Evolutionary conservation across 2,888 invertebrate species (phyloP), one percentile per base, ranked within the genome.

Genomic region (Tachystola acroxantha): DNA sequence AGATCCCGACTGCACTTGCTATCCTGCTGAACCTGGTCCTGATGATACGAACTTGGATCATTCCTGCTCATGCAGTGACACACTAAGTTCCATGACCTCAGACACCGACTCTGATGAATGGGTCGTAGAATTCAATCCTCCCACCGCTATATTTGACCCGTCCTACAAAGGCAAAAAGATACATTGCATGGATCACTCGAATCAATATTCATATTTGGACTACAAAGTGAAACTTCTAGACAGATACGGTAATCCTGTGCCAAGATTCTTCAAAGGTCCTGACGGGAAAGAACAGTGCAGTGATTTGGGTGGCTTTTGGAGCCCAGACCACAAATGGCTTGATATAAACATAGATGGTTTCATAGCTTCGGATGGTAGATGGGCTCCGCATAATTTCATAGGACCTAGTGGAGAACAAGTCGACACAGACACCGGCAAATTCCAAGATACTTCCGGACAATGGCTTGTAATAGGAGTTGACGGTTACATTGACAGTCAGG

Each of bases 81-180:
- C 24, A 16, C 55, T 59, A 1, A 46, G 49, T 1, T 64, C 69
- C 1, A 40, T 64, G 14, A 64, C 59, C 14, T 76, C 81, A 1
- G 82, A 77, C 36, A 82, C 84, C 0, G 85, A 86, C 45, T 70
- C 63, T 1, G 86, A 84, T 46, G 85, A 85, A 55, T 88, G 87
- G 86, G 48, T 80, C 24, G 60, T 88, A 10, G 85, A 86, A 47
- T 84, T 86, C 43, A 86, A 85, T n/a, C 85, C 87, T 5, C 85
- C 87, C 0, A 72, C 54, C 37, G 85, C 84, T 11, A 53, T 46
- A 7, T 86, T 65, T 42, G 67, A 79, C 49, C 79, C 79, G 1
- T 57, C 57, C 10, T 66, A 45, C 39, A 77, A 74, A 47, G 42
- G 46, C 1, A 80, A 76, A 48, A 82, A 76, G 56, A 32, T 74